Conservation (phyloP, 2,113 vertebrate species). For the Cathartes aura region DNA sequence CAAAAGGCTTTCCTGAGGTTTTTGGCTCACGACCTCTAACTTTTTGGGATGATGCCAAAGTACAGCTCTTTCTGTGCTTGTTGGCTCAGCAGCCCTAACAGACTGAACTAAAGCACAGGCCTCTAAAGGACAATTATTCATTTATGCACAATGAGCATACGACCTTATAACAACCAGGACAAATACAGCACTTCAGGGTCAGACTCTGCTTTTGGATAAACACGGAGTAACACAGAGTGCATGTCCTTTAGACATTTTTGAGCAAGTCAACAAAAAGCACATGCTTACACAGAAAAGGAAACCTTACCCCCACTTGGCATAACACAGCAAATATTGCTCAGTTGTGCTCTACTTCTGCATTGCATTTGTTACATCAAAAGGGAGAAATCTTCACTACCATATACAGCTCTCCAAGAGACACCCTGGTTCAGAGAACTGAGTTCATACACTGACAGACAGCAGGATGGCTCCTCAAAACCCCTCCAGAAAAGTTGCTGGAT, state of each 20-base stretch:
- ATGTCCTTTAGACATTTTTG: background rate
- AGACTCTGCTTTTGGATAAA: constrained; percentile 11
- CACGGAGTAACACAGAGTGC: background rate
- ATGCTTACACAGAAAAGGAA: background rate
- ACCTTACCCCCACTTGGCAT: background rate
- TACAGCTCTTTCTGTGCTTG: constrained; percentile 24
- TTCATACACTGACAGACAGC: background rate
- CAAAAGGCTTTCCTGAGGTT: constrained; percentile 39
- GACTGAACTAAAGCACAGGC: constrained; percentile 3
- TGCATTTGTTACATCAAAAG: background rate
- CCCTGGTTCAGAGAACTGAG: background rate
- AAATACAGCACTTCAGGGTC: background rate
- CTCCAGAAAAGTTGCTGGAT: background rate
- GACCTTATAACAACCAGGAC: background rate
- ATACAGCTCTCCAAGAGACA: background rate
- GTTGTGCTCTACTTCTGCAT: background rate
- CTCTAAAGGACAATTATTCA: constrained; percentile 51
- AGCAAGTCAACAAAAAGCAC: background rate
- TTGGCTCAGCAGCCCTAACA: constrained; percentile 42
- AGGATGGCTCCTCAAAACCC: background rate
- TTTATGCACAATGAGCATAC: background rate
- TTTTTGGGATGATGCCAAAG: constrained; percentile 40
- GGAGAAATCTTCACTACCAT: background rate
- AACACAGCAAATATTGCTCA: background rate
- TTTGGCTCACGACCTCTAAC: constrained; percentile 53